phyloP scores from a whole-genome alignment of 2,797 vertebrate genomes.

The Euthynnus affinis region DNA sequence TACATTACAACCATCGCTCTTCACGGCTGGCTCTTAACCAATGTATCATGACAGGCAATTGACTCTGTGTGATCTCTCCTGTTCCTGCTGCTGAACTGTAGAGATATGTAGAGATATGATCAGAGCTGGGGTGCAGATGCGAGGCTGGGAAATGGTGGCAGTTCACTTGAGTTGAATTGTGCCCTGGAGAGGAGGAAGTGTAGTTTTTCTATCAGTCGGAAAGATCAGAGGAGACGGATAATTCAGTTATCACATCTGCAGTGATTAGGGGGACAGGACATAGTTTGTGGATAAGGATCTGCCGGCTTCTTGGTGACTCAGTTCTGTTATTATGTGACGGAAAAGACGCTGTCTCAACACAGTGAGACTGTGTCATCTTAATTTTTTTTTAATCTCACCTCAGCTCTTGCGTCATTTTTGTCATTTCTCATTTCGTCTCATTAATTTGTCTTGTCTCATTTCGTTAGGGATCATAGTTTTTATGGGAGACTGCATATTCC shows the following conservation, averaged over 20 bases:
- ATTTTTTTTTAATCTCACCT: conserved; percentile 46
- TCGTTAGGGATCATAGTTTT: background rate
- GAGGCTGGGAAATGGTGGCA: conserved; percentile 74
- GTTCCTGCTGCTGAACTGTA: conserved; percentile 71
- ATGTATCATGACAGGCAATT: conserved; percentile 76
- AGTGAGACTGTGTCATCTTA: conserved; percentile 20
- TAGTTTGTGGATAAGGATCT: conserved; percentile 79
- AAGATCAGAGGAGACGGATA: conserved; percentile 83
- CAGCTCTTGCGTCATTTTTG: conserved; percentile 26
- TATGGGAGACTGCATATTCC: background rate
- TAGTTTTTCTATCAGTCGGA: conserved; percentile 78
- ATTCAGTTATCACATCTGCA: conserved; percentile 84
- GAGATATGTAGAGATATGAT: conserved; percentile 81
- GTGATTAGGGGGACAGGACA: conserved; percentile 80
- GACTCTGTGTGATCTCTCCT: conserved; percentile 74
- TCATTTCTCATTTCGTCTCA: conserved; percentile 15
- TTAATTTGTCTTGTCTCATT: conserved; percentile 15
- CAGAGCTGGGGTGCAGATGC: conserved; percentile 74
- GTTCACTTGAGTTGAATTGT: conserved; percentile 80
- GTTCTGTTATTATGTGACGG: conserved; percentile 59
- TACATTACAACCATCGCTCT: conserved; percentile 62
- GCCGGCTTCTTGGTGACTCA: conserved; percentile 62
- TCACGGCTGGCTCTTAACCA: conserved; percentile 64
- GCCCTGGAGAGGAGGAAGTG: conserved; percentile 79
- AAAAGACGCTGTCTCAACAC: conserved; percentile 25